phyloP scores from a whole-genome alignment of 2,113 vertebrate genomes.

The Mesitornis unicolor region DNA sequence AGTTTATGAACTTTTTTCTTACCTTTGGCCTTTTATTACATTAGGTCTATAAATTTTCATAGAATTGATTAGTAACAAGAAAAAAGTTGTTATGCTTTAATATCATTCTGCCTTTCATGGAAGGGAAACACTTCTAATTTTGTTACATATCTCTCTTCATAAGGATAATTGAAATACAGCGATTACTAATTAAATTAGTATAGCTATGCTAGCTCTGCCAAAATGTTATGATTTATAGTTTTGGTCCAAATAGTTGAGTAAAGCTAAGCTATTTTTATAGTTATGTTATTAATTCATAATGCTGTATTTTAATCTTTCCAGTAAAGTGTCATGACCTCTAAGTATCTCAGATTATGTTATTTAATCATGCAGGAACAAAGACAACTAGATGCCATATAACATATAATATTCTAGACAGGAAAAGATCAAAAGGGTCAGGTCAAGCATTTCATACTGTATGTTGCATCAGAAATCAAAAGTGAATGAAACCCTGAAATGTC shows the following conservation, averaged over 20 bases:
- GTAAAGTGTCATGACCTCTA: background rate
- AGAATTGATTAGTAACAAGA: slow-evolving; percentile 36
- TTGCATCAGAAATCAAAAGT: background rate
- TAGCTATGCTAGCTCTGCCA: background rate
- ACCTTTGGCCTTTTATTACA: slow-evolving; percentile 32
- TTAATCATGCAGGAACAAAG: background rate
- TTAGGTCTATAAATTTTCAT: slow-evolving; percentile 37
- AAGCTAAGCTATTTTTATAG: background rate
- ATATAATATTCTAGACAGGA: background rate
- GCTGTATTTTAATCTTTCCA: background rate
- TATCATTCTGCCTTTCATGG: background rate
- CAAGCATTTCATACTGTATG: background rate
- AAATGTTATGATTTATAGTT: background rate
- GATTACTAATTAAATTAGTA: slow-evolving; percentile 16
- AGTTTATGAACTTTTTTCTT: slow-evolving; percentile 23
- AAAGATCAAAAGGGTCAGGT: background rate
- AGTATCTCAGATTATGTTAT: background rate
- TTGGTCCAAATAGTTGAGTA: background rate
- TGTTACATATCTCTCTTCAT: background rate
- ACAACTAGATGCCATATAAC: background rate
- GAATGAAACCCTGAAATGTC: background rate
- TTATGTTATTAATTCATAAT: background rate
- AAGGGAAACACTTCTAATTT: background rate
- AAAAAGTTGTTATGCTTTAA: background rate
- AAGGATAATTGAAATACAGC: background rate